phyloP scores from a whole-genome alignment of 1,140 invertebrate genomes.

The Lethocerus indicus region DNA sequence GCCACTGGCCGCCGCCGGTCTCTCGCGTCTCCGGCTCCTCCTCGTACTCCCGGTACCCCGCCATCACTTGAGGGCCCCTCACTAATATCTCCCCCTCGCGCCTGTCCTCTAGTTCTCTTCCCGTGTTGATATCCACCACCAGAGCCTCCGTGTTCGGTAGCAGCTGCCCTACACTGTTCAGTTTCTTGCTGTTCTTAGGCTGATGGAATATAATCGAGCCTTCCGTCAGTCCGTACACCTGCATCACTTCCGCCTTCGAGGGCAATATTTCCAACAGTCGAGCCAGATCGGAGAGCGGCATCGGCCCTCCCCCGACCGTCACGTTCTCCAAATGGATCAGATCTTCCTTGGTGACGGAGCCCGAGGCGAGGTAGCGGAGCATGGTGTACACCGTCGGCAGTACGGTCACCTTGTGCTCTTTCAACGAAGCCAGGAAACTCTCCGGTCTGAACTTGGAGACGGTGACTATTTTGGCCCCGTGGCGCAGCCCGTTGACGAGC shows the following conservation, averaged over 20 bases:
- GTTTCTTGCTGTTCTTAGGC: conserved; percentile 8
- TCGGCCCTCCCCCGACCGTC: background rate
- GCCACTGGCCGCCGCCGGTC: background rate
- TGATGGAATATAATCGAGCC: background rate
- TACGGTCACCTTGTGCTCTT: background rate
- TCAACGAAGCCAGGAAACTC: background rate
- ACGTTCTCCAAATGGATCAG: background rate
- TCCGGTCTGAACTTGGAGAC: background rate
- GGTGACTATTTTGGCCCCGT: background rate
- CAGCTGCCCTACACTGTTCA: conserved; percentile 43
- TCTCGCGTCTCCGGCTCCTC: too few relatives aligned
- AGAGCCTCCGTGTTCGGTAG: conserved; percentile 45
- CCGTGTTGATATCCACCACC: conserved; percentile 34
- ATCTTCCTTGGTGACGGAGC: background rate
- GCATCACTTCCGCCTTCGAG: background rate
- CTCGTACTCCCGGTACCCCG: too few relatives aligned
- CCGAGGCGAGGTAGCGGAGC: background rate
- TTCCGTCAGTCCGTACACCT: background rate
- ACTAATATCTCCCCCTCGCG: background rate
- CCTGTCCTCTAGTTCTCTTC: background rate
- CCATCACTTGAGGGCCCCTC: background rate
- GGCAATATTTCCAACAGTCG: background rate
- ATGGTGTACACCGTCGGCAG: too few relatives aligned
- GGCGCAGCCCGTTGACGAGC: background rate
- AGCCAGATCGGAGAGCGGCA: background rate